Evolutionary conservation across 2,888 invertebrate genomes (phyloP).

Genomic region (Pammene aurita): DNA sequence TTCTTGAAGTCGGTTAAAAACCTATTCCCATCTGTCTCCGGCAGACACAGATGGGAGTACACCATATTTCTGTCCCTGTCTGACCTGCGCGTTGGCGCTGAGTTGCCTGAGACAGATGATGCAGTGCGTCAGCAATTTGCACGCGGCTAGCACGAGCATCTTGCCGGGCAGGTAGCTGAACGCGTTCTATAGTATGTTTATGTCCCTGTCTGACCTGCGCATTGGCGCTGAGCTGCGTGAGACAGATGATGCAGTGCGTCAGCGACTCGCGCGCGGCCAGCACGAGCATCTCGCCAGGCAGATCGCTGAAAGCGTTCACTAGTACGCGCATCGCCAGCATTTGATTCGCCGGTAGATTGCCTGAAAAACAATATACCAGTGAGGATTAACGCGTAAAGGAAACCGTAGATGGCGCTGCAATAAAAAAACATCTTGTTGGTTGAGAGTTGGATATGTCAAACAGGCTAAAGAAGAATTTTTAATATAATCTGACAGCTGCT

Average conservation of each 20-base stretch:
- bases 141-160: conserved; percentile 82
- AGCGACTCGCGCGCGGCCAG: conserved; percentile 83
- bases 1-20: too few species aligned
- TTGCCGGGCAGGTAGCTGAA: conserved; percentile 88
- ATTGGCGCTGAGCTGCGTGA: conserved; percentile 83
- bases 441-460: too few species aligned
- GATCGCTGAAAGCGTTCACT: conserved; percentile 91
- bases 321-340: conserved; percentile 90
- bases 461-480: too few species aligned
- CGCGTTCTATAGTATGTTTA: too few species aligned
- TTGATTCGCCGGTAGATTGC: conserved; percentile 87
- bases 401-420: too few species aligned
- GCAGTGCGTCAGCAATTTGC: conserved; percentile 82
- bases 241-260: conserved; percentile 78
- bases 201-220: too few species aligned
- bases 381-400: too few species aligned
- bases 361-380: conserved; percentile 51
- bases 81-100: conserved; percentile 86
- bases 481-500: too few species aligned
- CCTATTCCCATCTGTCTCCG: too few species aligned
- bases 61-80: not conserved
- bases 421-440: too few species aligned
- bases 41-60: too few species aligned
- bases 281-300: conserved; percentile 85
- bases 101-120: conserved; percentile 79